A percentile compares a stretch with the other conserved stretches of the same genome.
phyloP scores from a whole-genome alignment of 2,113 vertebrate genomes.

The Rattus rattus region DNA sequence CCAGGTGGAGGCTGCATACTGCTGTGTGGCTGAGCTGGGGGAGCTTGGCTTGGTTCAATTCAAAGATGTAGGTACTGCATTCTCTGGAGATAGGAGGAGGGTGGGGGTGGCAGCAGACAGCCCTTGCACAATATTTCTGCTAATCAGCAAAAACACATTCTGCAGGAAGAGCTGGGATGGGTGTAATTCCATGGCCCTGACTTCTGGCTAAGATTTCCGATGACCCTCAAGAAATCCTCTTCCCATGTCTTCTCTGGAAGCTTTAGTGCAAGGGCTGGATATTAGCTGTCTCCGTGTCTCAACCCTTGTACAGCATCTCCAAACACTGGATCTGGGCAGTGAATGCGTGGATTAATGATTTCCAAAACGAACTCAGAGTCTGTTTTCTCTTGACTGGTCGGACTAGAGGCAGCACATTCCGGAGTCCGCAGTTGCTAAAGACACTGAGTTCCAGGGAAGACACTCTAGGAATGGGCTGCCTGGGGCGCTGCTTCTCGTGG shows the following conservation, averaged over 20 bases:
- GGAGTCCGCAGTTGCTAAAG: too few species aligned
- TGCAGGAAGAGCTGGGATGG: not conserved
- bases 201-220: not conserved
- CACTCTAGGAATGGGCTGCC: not conserved
- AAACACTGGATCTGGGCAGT: not conserved
- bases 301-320: not conserved
- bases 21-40: slow-evolving; percentile 89
- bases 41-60: slow-evolving; percentile 91
- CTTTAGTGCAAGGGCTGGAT: not conserved
- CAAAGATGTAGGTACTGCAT: slow-evolving; percentile 87
- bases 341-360: not conserved
- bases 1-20: slow-evolving; percentile 90
- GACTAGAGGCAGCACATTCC: not conserved
- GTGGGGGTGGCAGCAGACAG: not conserved
- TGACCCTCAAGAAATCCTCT: not conserved
- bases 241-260: rapidly evolving
- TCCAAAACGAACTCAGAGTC: not conserved
- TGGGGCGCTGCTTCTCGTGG: not conserved
- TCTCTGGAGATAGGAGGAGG: not conserved
- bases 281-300: not conserved
- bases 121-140: not conserved
- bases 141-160: too few species aligned
- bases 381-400: not conserved
- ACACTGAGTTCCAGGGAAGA: not conserved
- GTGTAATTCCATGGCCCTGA: not conserved